Percentiles rank a stretch among this genome's conserved stretches.
Evolutionary conservation across 2,797 vertebrate genomes (phyloP).

Genomic region (Mus caroli): DNA sequence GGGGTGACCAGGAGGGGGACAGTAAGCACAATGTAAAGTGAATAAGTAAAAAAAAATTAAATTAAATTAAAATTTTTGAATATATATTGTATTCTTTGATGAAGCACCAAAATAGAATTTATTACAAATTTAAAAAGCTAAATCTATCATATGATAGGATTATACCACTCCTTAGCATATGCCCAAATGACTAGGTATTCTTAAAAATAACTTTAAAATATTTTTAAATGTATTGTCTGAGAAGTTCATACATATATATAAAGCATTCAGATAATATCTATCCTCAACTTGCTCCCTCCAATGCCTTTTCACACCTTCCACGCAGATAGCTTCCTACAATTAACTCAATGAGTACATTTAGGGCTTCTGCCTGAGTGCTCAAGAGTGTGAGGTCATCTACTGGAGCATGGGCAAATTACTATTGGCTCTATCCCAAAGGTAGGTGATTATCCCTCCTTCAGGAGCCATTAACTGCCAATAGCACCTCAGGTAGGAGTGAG

Average conservation of each 20-base stretch:
- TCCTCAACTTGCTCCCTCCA: too few relatives aligned
- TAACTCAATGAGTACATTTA: background rate
- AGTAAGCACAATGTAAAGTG: background rate
- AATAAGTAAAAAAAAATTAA: background rate
- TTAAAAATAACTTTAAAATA: background rate
- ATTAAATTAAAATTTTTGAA: background rate
- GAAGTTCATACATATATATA: background rate
- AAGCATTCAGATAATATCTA: background rate
- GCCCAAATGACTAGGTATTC: background rate
- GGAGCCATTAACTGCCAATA: background rate
- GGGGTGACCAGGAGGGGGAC: background rate
- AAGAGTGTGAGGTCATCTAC: background rate
- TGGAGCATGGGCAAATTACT: background rate
- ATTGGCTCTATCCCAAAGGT: too few relatives aligned
- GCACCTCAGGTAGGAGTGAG: background rate
- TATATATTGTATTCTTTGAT: background rate
- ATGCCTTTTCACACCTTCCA: too few relatives aligned
- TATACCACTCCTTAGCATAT: background rate
- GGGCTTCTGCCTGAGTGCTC: background rate
- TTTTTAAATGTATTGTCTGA: background rate
- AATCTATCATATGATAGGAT: background rate
- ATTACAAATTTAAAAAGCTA: background rate
- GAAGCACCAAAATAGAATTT: background rate
- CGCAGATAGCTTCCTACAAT: fast-evolving
- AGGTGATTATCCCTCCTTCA: background rate